Evolutionary conservation across 2,888 invertebrate genomes (phyloP).

Genomic region (Rhingia rostrata): DNA sequence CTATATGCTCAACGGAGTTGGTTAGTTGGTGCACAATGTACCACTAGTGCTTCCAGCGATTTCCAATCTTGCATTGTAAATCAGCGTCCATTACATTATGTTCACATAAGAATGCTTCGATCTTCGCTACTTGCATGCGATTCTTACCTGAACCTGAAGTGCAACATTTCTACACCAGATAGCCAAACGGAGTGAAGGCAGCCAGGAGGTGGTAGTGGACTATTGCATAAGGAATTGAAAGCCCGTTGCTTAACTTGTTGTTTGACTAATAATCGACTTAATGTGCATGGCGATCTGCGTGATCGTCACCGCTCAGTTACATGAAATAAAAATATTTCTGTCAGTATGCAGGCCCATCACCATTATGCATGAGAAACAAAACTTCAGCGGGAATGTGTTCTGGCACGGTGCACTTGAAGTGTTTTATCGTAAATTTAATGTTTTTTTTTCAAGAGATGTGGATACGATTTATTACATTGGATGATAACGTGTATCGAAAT

Average conservation of each 20-base stretch:
- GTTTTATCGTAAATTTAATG: conserved; percentile 44
- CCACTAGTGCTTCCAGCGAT: conserved; percentile 56
- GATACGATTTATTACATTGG: conserved; percentile 13
- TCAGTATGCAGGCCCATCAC: conserved; percentile 18
- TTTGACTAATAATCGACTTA: conserved; percentile 69
- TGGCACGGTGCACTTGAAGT: conserved; percentile 10
- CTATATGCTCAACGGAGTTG: conserved; percentile 35
- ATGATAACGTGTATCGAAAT: not conserved
- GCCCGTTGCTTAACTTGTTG: conserved; percentile 52
- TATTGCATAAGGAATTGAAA: conserved; percentile 63
- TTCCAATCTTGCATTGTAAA: conserved; percentile 68
- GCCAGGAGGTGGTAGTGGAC: not conserved
- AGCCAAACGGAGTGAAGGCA: not conserved
- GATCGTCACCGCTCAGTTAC: conserved; percentile 20
- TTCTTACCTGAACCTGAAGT: conserved; percentile 53
- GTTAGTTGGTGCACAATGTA: conserved; percentile 25
- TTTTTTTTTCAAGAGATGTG: conserved; percentile 20
- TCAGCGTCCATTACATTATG: conserved; percentile 49
- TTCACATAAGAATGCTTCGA: conserved; percentile 52
- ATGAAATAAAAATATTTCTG: conserved; percentile 39
- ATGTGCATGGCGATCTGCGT: conserved; percentile 23
- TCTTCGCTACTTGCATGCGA: conserved; percentile 40
- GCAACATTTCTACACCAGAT: conserved; percentile 6
- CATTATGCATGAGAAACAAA: conserved; percentile 4
- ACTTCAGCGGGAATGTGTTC: conserved; percentile 6